Conservation (phyloP, 2,113 vertebrate species). For the Corvus hawaiiensis region DNA sequence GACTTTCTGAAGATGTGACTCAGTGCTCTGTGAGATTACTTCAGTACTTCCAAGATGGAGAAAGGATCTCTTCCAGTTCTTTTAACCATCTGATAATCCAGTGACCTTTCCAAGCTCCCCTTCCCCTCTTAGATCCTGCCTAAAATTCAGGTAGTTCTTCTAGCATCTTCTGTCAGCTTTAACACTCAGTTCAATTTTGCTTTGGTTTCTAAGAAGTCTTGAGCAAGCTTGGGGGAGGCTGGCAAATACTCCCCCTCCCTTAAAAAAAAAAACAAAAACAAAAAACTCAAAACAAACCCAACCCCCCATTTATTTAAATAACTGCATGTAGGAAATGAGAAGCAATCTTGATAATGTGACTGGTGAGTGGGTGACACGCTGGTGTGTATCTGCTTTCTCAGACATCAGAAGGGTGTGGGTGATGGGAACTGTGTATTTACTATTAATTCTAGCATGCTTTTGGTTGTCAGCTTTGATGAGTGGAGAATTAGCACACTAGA, state of each 20-base stretch:
- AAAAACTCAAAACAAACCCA: background rate
- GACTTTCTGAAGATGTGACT: background rate
- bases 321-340: background rate
- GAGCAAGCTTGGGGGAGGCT: background rate
- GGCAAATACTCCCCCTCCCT: background rate
- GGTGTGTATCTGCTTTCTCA: background rate
- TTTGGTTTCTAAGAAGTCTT: background rate
- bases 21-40: background rate
- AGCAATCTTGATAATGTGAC: background rate
- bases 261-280: background rate
- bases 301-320: background rate
- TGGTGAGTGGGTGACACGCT: rapidly evolving
- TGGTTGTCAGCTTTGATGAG: background rate
- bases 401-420: background rate
- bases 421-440: background rate
- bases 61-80: background rate
- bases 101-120: background rate
- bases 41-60: background rate
- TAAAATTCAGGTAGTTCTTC: background rate
- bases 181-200: background rate
- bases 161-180: background rate
- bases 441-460: background rate
- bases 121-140: background rate
- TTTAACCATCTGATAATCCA: background rate
- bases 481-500: background rate